A percentile compares a stretch with the other conserved stretches of the same genome.
Conservation (phyloP, 1,140 invertebrate species). For the Pseudachorutes palmiensis region DNA sequence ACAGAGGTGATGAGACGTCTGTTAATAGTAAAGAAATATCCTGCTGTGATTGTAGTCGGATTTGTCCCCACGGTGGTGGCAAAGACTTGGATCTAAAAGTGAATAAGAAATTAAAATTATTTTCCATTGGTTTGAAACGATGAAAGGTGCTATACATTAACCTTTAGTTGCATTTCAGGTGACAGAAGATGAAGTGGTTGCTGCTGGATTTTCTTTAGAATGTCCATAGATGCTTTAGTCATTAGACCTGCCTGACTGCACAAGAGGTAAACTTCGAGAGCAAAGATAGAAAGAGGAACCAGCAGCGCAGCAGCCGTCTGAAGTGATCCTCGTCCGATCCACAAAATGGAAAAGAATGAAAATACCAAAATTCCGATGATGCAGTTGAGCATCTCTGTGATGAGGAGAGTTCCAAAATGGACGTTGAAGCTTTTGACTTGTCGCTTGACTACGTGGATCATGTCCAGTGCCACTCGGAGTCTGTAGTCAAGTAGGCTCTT, state of each 20-base stretch:
- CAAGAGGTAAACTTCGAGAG: constrained; percentile 18
- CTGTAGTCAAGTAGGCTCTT: background rate
- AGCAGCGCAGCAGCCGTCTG: background rate
- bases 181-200: constrained; percentile 1
- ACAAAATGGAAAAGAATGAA: constrained; percentile 22
- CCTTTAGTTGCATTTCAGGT: constrained; percentile 17
- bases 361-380: constrained; percentile 16
- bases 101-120: background rate
- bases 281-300: constrained; percentile 7
- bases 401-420: constrained; percentile 17
- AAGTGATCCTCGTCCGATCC: background rate
- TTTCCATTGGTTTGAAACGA: background rate
- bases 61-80: constrained; percentile 10
- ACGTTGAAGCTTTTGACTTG: constrained; percentile 19
- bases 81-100: constrained; percentile 13
- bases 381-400: constrained; percentile 17
- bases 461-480: background rate
- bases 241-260: constrained; percentile 10
- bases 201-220: background rate
- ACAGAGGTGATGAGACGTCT: constrained; percentile 22
- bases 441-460: constrained; percentile 14
- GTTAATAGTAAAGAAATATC: constrained; percentile 25
- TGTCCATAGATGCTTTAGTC: constrained; percentile 5
- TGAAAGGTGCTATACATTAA: background rate
- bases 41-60: constrained; percentile 20